Evolutionary conservation across 2,113 vertebrate genomes (phyloP), one percentile per base, ranked within the genome.

Genomic region (Rhinoderma darwinii): DNA sequence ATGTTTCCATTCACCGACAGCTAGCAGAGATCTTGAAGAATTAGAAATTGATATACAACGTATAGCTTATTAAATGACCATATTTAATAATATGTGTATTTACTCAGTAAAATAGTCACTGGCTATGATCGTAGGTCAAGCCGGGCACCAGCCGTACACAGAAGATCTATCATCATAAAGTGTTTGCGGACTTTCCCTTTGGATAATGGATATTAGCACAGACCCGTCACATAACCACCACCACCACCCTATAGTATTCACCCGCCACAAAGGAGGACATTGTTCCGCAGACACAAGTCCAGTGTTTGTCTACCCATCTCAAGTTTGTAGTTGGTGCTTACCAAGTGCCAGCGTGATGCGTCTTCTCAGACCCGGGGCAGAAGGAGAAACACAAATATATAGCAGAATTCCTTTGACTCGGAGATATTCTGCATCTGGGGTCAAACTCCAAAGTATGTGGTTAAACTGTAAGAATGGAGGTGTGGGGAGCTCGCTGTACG

Each of bases 361-460:
- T 68, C 63, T 25, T 72, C 81, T 39, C 35, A 78, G 47, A 35
- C 10, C 22, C 51, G n/a, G 77, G 51, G 51, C 32, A 80, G 47
- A 39, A 25, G 77, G 35, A 80, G 35, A 61, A 22, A 59, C 30
- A 37, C 32, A 6, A 15, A 32, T 15, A 5, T 0, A 41, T 20
- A 35, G 51, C 51, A 80, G 51, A 35, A 80, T 61, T 80, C 35
- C 77, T 44, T 47, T 4, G 7, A 8, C 51, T n/a, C 15, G 22
- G 79, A 63, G 80, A 43, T 7, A 30, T n/a, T 32, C 61, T 10
- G 35, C 74, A 78, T 80, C 44, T 41, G 30, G 84, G 84, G 75
- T 86, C 84, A 86, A 86, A 86, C 75, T 86, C 84, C 84, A 86
- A 86, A 86, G 84, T 86, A 35, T 86, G 43, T 86, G 76, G 84